Conservation (phyloP, 2,113 vertebrate genomes). For the Harpagus bidentatus region DNA sequence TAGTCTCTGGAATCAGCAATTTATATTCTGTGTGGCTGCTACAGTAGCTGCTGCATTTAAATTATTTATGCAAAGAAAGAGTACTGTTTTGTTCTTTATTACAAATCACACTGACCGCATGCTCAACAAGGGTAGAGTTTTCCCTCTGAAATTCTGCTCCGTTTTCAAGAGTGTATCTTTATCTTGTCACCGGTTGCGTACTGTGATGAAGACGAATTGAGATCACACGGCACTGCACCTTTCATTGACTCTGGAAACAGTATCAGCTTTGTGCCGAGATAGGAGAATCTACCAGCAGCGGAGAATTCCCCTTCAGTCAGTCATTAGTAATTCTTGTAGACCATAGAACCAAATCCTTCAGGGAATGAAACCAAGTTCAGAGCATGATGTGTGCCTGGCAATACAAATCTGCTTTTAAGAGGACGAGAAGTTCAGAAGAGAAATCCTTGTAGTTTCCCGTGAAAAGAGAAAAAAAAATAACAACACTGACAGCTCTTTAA, state of each 20-base stretch:
- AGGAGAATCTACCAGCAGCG: not conserved
- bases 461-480: not conserved
- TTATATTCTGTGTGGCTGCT: slow-evolving; percentile 61
- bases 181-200: not conserved
- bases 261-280: not conserved
- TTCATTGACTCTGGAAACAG: not conserved
- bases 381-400: not conserved
- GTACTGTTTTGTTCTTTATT: slow-evolving; percentile 40
- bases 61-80: slow-evolving; percentile 69
- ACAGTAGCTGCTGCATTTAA: slow-evolving; percentile 51
- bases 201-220: not conserved
- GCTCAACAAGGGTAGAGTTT: slow-evolving; percentile 15
- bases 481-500: not conserved
- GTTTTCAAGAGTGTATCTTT: not conserved
- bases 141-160: slow-evolving; percentile 2
- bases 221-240: not conserved
- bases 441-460: not conserved
- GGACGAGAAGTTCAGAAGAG: not conserved
- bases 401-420: slow-evolving; percentile 9
- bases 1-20: slow-evolving; percentile 52
- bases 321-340: slow-evolving; percentile 30
- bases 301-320: not conserved
- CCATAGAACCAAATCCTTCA: slow-evolving; percentile 20
- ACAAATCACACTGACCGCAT: not conserved
- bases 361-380: slow-evolving; percentile 9